Conservation (phyloP, 2,113 vertebrate genomes). For the Ameiurus melas region DNA sequence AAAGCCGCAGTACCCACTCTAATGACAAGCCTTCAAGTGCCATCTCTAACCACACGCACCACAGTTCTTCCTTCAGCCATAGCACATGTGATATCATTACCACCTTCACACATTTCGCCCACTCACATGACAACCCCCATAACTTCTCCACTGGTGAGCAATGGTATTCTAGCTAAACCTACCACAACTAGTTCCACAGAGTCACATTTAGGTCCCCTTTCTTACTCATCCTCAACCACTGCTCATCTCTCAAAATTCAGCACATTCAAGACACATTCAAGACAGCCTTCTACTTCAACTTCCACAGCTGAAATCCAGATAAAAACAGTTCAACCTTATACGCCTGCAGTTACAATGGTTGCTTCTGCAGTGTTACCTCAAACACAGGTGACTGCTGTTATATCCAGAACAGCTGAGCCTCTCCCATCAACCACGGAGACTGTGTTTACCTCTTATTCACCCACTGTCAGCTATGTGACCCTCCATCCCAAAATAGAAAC, state of each 20-base stretch:
- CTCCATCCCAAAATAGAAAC: constrained; percentile 51
- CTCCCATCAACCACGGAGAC: constrained; percentile 42
- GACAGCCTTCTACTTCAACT: constrained; percentile 43
- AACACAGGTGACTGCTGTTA: constrained; percentile 43
- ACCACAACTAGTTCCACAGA: constrained; percentile 46
- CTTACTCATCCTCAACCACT: constrained; percentile 52
- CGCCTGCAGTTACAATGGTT: constrained; percentile 46
- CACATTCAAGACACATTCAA: constrained; percentile 11
- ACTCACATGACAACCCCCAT: constrained; percentile 55
- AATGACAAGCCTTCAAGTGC: constrained; percentile 31
- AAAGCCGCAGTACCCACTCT: constrained; percentile 44
- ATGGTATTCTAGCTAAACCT: constrained; percentile 28
- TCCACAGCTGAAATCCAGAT: constrained; percentile 44
- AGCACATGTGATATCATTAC: constrained; percentile 44
- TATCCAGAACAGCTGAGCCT: constrained; percentile 42
- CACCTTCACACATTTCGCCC: constrained; percentile 14
- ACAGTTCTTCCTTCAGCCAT: constrained; percentile 49
- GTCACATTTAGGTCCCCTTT: constrained; percentile 50
- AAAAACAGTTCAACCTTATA: constrained; percentile 35
- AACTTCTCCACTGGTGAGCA: constrained; percentile 39
- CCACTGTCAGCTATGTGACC: constrained; percentile 50
- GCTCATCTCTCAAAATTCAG: constrained; percentile 50
- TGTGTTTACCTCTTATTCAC: constrained; percentile 40
- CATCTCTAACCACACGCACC: constrained; percentile 32
- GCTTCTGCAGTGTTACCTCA: constrained; percentile 37